phyloP scores from a whole-genome alignment of 2,888 invertebrate genomes.

The Acleris cristana region DNA sequence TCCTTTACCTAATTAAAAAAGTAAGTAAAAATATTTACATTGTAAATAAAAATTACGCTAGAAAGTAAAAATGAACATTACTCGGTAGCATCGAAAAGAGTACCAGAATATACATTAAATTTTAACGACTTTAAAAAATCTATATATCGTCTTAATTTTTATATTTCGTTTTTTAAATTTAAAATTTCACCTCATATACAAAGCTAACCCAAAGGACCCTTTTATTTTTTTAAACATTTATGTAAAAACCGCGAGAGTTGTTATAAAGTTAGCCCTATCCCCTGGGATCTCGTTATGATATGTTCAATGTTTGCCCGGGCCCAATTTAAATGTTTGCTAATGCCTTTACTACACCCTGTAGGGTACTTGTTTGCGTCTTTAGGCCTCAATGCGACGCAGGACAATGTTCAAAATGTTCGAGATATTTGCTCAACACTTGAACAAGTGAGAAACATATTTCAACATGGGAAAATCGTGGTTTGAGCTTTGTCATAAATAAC shows the following conservation, averaged over 20 bases:
- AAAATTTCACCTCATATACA: background rate
- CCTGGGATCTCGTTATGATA: constrained; percentile 69
- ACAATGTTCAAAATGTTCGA: constrained; percentile 14
- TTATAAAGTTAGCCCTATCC: constrained; percentile 60
- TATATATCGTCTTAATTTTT: no score
- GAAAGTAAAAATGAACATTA: no score
- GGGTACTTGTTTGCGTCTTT: constrained; percentile 35
- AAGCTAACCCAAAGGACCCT: background rate
- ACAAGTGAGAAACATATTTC: background rate
- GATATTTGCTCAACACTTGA: constrained; percentile 28
- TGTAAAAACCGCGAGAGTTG: constrained; percentile 51
- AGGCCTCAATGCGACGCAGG: constrained; percentile 23
- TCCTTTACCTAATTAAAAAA: no score
- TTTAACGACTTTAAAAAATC: no score
- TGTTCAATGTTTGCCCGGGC: constrained; percentile 66
- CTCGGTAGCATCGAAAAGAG: no score
- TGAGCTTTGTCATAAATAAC: background rate
- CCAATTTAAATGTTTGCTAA: constrained; percentile 72
- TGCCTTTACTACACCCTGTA: constrained; percentile 45
- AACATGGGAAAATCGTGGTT: no score
- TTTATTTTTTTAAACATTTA: constrained; percentile 13
- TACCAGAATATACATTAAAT: no score
- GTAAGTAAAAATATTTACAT: no score
- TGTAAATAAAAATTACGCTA: no score
- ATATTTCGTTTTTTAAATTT: no score